Base-by-base conservation (phyloP, 2,888 invertebrate species). In the Copidosoma aretas region DNA sequence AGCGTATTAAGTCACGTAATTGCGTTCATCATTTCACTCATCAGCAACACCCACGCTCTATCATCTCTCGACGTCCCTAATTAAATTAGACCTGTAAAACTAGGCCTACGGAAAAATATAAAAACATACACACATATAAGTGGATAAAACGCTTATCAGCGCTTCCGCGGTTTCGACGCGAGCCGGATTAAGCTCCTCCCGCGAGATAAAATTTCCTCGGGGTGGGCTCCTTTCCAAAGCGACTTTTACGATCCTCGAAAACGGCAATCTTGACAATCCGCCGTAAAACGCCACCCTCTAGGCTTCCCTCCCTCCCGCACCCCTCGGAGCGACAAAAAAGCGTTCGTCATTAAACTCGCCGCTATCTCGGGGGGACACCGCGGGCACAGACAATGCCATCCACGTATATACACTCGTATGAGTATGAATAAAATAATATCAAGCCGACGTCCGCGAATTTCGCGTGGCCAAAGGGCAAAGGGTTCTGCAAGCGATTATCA, bases 201-300 rank as follows among this genome's bases (percentile, higher is more conserved):
- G 62, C 60, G 25, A 63, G 71, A 71, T 71, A 71, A 71, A 71
- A 71, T 71, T 71, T 64, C 68, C 68, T 15, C 15, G 64, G 15
- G 10, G 17, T 56, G 1, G 10, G 2, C 56, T 24, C 32, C 63
- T 70, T 67, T 60, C 71, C 68, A 64, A 69, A 67, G 69, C 49
- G 67, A 67, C 64, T 69, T 71, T 71, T 71, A 71, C 67, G 71
- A 67, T 39, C 67, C 59, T 25, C 56, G 63, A 70, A 46, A 70
- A 56, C 69, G 69, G 65, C 64, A 64, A 70, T 70, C 70, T 70
- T 70, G 70, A 64, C 70, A 67, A 70, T 64, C 70, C 67, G 39
- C 64, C 70, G 57, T 70, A 70, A 70, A 70, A 65, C 58, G 49
- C 25, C 49, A 41, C 21, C 61, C 10, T 41, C n/a, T 25, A 25